Percentiles rank a stretch among this genome's conserved stretches.
phyloP scores from a whole-genome alignment of 2,113 vertebrate genomes.

The Passer domesticus region DNA sequence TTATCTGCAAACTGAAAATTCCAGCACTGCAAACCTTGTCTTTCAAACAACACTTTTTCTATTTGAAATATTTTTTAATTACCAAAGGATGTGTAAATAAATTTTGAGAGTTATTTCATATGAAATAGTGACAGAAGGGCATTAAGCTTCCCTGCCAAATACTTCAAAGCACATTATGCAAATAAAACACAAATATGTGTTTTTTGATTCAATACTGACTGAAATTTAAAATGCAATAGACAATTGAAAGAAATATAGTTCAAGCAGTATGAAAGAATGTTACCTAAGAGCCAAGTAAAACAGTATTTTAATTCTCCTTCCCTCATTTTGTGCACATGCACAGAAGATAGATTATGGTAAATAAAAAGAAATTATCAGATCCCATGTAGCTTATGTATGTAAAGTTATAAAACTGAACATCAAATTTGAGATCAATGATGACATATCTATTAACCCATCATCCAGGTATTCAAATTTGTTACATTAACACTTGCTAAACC shows the following conservation, averaged over 20 bases:
- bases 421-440: neutral
- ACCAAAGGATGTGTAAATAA: neutral
- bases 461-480: neutral
- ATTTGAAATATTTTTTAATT: neutral
- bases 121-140: neutral
- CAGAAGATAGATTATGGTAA: neutral
- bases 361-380: neutral
- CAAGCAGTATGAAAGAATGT: neutral
- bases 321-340: neutral
- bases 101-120: neutral
- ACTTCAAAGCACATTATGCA: neutral
- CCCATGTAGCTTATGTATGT: neutral
- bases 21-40: neutral
- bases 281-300: neutral
- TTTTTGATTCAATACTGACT: neutral
- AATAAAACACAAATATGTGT: neutral
- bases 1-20: neutral
- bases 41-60: neutral
- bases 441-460: neutral
- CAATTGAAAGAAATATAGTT: neutral
- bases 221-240: neutral
- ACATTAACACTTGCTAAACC: neutral
- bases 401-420: neutral
- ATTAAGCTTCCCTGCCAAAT: neutral
- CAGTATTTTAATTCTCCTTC: neutral